Evolutionary conservation across 1,140 invertebrate species (phyloP).

Genomic region (Diorhabda carinulata): DNA sequence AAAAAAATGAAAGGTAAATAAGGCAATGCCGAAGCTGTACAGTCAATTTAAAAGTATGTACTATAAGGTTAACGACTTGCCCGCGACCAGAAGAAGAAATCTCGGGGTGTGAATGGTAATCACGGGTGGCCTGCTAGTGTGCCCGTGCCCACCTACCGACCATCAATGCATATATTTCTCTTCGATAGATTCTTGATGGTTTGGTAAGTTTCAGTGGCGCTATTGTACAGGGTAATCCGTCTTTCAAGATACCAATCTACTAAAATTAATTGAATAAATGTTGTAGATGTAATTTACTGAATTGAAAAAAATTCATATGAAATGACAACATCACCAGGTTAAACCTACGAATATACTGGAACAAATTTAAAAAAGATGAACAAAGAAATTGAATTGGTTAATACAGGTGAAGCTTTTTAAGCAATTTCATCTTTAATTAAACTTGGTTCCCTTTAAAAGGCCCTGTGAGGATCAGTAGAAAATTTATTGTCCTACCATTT

Average conservation of each 20-base stretch:
- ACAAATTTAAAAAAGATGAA: too few relatives aligned
- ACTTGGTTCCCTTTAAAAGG: too few relatives aligned
- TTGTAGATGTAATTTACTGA: too few relatives aligned
- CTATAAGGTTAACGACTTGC: conserved; percentile 18
- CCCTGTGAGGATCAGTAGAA: too few relatives aligned
- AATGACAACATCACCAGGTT: too few relatives aligned
- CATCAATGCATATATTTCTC: conserved; percentile 13
- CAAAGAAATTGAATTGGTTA: too few relatives aligned
- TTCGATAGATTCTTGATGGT: conserved; percentile 10
- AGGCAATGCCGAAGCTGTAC: background rate
- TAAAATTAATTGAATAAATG: background rate
- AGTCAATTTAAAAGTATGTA: background rate
- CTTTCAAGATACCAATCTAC: background rate
- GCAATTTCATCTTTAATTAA: too few relatives aligned
- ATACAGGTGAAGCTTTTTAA: too few relatives aligned
- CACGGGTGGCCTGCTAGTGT: conserved; percentile 12
- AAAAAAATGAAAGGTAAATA: background rate
- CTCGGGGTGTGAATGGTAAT: conserved; percentile 17
- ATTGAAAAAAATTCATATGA: too few relatives aligned
- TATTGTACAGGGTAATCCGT: background rate
- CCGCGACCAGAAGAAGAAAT: conserved; percentile 1
- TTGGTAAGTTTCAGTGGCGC: background rate
- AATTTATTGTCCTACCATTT: too few relatives aligned
- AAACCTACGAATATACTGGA: too few relatives aligned
- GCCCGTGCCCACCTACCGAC: conserved; percentile 18